These are phyloP conservation scores for Cathartes aura DNA, from an alignment of 2,113 vertebrate species.

Conservation along the genomic window DNA sequence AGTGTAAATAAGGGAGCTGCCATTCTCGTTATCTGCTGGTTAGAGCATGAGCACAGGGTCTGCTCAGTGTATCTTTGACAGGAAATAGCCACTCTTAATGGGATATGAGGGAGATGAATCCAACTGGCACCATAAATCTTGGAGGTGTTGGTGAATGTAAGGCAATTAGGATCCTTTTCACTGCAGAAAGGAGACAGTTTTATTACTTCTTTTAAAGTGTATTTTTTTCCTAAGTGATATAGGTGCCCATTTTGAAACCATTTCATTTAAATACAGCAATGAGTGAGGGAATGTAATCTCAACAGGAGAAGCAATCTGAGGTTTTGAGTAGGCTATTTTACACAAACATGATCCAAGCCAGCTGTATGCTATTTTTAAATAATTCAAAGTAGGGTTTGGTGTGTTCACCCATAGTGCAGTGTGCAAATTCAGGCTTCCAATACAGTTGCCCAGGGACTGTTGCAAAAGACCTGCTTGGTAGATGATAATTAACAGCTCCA, in stretches of 20 bases:
- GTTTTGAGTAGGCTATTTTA: background rate
- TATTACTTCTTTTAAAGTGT: conserved; percentile 27
- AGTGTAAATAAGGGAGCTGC: conserved; percentile 21
- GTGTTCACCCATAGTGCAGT: background rate
- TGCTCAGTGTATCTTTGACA: conserved; percentile 44
- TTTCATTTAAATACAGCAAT: background rate
- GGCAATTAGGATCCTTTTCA: conserved; percentile 34
- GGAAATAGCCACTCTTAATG: conserved; percentile 34
- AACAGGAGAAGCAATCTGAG: background rate
- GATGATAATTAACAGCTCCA: background rate
- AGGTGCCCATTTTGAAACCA: background rate
- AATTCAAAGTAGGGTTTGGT: background rate
- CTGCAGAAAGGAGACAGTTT: conserved; percentile 9
- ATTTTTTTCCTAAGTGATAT: background rate
- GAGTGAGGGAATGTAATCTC: background rate
- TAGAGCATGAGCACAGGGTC: background rate
- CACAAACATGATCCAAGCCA: background rate
- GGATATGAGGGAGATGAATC: conserved; percentile 28
- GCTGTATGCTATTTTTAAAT: background rate
- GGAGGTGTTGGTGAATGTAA: background rate
- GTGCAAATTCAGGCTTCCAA: background rate
- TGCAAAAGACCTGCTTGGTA: background rate
- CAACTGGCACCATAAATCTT: conserved; percentile 40
- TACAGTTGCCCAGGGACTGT: background rate
- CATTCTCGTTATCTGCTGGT: background rate